Percentiles rank a stretch among this genome's conserved stretches.
These are phyloP conservation scores for Panthera leo DNA, from an alignment of 2,113 vertebrate species.

Conservation along the genomic window DNA sequence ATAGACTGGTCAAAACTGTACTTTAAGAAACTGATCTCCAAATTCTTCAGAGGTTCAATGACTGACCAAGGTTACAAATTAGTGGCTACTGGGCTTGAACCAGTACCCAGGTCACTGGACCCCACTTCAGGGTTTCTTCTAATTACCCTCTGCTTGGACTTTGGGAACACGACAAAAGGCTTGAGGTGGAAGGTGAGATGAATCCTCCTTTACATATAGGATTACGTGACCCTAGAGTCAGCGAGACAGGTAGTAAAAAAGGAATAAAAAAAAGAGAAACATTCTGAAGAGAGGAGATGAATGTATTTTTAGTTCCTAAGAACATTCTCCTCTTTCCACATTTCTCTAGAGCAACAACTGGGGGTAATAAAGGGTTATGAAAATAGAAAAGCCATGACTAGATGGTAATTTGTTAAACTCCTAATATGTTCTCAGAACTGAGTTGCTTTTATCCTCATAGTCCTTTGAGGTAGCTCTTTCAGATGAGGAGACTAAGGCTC, in stretches of 20 bases:
- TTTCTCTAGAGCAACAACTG: not conserved
- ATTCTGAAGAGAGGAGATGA: not conserved
- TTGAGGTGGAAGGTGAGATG: not conserved
- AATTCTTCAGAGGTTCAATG: not conserved
- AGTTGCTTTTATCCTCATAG: not conserved
- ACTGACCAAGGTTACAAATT: not conserved
- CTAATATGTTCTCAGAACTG: not conserved
- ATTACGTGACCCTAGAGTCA: not conserved
- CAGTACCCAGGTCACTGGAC: not conserved
- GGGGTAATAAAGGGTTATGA: not conserved
- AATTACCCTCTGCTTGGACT: not conserved
- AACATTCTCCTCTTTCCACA: not conserved
- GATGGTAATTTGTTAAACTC: not conserved
- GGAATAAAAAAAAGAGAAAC: not conserved
- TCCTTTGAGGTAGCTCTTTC: not conserved
- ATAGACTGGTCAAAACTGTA: not conserved
- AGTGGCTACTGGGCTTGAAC: not conserved
- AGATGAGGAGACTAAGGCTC: not conserved
- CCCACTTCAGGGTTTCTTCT: not conserved
- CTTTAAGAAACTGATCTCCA: not conserved
- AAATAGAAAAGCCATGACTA: not conserved
- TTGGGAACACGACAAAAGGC: not conserved
- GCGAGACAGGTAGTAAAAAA: not conserved
- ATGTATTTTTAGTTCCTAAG: not conserved
- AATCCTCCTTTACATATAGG: not conserved